Conservation (phyloP, 2,888 invertebrate species). For the Cephalotes varians region DNA sequence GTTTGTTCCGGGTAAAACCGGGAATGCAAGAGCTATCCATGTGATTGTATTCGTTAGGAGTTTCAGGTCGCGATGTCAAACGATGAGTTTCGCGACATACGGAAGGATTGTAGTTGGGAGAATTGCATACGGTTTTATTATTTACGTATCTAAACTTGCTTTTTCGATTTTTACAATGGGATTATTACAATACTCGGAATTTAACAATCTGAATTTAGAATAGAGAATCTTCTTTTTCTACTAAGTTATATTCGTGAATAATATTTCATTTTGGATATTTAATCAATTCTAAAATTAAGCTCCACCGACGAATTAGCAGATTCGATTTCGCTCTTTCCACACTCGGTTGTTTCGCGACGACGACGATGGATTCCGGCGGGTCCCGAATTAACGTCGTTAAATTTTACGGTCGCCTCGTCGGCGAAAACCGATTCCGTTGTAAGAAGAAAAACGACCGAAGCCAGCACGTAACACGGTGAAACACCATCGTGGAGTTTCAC, state of each 20-base stretch:
- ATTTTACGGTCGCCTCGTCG: slow-evolving; percentile 73
- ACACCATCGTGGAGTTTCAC: slow-evolving; percentile 66
- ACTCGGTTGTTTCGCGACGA: slow-evolving; percentile 45
- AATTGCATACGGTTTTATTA: not conserved
- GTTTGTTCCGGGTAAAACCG: not conserved
- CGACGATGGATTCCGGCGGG: slow-evolving; percentile 31
- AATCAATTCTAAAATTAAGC: not conserved
- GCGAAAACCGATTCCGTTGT: slow-evolving; percentile 75
- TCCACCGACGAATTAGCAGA: slow-evolving; percentile 4
- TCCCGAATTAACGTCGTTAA: slow-evolving; percentile 74
- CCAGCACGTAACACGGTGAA: slow-evolving; percentile 73
- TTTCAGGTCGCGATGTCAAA: not conserved
- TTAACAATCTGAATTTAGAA: not conserved
- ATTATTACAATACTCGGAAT: not conserved
- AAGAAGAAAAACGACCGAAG: slow-evolving; percentile 69
- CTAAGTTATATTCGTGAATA: not conserved
- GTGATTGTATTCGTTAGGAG: not conserved
- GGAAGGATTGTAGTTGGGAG: too few relatives aligned
- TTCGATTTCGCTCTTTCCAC: slow-evolving; percentile 14
- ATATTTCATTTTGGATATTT: not conserved
- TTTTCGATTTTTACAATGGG: not conserved
- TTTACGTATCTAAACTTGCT: not conserved
- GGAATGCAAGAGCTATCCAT: not conserved
- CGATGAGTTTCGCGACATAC: too few relatives aligned
- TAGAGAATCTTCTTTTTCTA: not conserved